Base-by-base conservation (phyloP, 2,888 invertebrate genomes). In the Strigamia transsilvanica region DNA sequence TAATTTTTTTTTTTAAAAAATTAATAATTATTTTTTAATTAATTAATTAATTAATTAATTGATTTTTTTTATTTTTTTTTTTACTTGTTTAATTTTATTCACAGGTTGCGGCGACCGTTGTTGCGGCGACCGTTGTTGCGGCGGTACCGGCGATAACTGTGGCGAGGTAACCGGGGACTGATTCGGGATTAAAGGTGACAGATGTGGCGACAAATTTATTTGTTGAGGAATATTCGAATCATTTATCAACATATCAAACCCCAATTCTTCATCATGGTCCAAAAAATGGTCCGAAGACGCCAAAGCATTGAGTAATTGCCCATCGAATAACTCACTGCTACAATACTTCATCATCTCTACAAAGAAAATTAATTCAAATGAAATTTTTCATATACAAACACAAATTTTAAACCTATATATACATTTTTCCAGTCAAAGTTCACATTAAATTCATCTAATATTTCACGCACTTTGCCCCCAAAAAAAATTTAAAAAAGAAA, bases 291-390 rank as follows among this genome's bases (percentile, higher is more conserved):
- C 79, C 27, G 66, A 79, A 12, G 79, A 79, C 5, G 51, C 73
- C 15, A 82, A 23, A 18, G 80, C 73, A 13, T 66, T 80, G 32
- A 82, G 56, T 9, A 83, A 56, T 23, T 83, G 83, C 12, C 82
- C 80, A 77, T 83, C 83, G 66, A 83, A 83, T 42, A 83, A 66
- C 27, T 83, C 83, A 27, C 61, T 46, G 38, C 82, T 80, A 51
- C 83, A 83, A 38, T 18, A 83, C 42, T 82, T 81, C 21, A 83
- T 81, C 51, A 83, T 81, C 23, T 83, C 83, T 83, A 78, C 38
- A 80, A 38, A 13, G 15, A 82, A 77, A 82, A 46, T 5, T 51
- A 51, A 82, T 23, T 78, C 23, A 41, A 27, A 41, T 77, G 3
- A 77, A 51, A 42, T 12, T 79, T 27, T 3, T 38, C 7, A 23